A percentile compares a stretch with the other conserved stretches of the same genome.
These are phyloP conservation scores for Papilio demoleus DNA, from an alignment of 2,888 invertebrate species.

Conservation along the genomic window DNA sequence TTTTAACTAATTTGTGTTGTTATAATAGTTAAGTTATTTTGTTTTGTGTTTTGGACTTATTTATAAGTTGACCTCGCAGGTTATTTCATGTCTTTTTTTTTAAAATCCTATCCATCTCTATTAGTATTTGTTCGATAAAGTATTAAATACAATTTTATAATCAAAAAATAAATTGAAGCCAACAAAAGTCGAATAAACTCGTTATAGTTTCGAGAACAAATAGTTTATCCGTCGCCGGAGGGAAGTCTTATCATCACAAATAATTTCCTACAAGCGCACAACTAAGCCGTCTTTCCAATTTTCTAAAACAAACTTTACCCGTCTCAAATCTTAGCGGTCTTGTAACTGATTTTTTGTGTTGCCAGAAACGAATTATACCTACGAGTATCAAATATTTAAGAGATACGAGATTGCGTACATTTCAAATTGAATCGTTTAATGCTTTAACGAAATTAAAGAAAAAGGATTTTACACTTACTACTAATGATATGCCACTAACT, in stretches of 20 bases:
- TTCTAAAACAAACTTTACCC: conserved; percentile 70
- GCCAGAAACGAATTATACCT: conserved; percentile 35
- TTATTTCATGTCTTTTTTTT: no score
- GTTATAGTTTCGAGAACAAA: conserved; percentile 39
- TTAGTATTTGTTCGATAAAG: not conserved
- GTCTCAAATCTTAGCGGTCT: conserved; percentile 37
- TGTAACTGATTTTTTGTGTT: conserved; percentile 41
- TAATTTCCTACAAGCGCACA: conserved; percentile 71
- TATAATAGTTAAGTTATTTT: no score
- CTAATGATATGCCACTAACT: no score
- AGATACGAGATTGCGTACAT: not conserved
- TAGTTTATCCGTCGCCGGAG: conserved; percentile 51
- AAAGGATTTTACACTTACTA: no score
- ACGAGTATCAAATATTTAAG: conserved; percentile 22
- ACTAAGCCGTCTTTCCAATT: conserved; percentile 75
- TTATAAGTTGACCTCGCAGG: no score
- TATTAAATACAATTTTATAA: not conserved
- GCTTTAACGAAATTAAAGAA: not conserved
- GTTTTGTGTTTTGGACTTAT: no score
- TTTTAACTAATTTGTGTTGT: no score
- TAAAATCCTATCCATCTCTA: no score
- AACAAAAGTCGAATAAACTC: not conserved
- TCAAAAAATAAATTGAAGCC: no score
- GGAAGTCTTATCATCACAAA: conserved; percentile 68
- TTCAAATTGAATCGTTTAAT: conserved; percentile 22